Conservation (phyloP, 2,888 invertebrate genomes). For the Xanthostigma xanthostigma region DNA sequence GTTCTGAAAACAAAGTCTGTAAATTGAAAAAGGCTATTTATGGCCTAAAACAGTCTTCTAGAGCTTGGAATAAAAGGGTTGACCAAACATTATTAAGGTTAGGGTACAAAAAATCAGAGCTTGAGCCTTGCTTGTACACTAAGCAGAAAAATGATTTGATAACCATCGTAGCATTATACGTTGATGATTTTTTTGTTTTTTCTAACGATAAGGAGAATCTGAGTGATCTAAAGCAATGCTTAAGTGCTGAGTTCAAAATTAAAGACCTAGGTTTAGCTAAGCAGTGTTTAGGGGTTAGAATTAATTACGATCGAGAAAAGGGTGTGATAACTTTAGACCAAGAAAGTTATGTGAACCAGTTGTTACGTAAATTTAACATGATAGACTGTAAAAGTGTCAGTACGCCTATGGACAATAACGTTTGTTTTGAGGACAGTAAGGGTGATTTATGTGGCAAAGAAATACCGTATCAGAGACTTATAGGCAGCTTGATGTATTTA, state of each 20-base stretch:
- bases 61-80: conserved; percentile 5
- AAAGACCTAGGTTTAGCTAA: conserved; percentile 14
- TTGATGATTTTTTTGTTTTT: conserved; percentile 9
- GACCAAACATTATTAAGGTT: conserved; percentile 5
- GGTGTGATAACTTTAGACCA: conserved; percentile 12
- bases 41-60: conserved; percentile 5
- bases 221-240: not conserved
- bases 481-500: no score
- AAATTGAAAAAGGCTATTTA: conserved; percentile 3
- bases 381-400: no score
- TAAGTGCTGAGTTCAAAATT: conserved; percentile 13
- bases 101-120: conserved; percentile 6
- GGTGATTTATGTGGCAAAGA: no score
- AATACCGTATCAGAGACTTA: no score
- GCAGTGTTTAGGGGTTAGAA: conserved; percentile 13
- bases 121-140: conserved; percentile 9
- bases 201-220: conserved; percentile 3
- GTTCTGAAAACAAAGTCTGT: not conserved
- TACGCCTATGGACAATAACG: no score
- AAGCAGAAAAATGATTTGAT: conserved; percentile 2
- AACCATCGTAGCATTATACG: conserved; percentile 7
- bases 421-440: no score
- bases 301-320: conserved; percentile 11
- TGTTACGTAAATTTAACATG: no score
- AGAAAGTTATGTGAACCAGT: no score